phyloP scores from a whole-genome alignment of 2,113 vertebrate genomes.

The Eonycteris spelaea region DNA sequence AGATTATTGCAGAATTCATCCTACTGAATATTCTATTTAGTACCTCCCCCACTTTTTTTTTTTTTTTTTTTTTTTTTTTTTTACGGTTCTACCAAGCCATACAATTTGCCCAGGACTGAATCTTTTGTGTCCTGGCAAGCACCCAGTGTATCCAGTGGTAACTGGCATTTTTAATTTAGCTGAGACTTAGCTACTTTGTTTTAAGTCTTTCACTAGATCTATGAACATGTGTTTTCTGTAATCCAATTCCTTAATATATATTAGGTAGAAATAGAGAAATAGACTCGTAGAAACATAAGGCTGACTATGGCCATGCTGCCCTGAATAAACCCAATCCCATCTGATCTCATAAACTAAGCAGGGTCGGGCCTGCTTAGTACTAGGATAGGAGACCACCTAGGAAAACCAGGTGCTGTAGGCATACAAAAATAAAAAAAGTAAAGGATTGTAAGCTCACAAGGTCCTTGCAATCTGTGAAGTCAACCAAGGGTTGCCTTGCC shows the following conservation, averaged over 20 bases:
- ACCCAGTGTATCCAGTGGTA: not conserved
- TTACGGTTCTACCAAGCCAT: not conserved
- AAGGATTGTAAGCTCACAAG: too few species aligned
- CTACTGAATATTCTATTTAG: not conserved
- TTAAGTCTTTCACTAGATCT: not conserved
- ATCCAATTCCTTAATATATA: not conserved
- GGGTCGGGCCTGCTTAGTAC: too few species aligned
- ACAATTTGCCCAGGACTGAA: not conserved
- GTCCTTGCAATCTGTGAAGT: too few species aligned
- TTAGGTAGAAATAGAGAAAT: constrained; percentile 3
- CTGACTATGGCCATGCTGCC: not conserved
- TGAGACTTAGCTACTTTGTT: not conserved
- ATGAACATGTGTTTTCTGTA: not conserved
- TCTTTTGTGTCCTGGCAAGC: not conserved
- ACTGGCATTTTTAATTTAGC: not conserved
- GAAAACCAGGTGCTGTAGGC: too few species aligned
- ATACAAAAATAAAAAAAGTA: too few species aligned
- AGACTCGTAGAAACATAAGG: not conserved
- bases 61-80: too few species aligned
- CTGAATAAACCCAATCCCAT: too few species aligned
- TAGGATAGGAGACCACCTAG: too few species aligned
- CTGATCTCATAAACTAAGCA: too few species aligned
- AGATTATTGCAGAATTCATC: not conserved
- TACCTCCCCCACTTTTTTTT: accelerated
- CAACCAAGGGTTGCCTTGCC: too few species aligned